Base-by-base conservation (phyloP, 2,888 invertebrate species). In the Andrena bucephala region DNA sequence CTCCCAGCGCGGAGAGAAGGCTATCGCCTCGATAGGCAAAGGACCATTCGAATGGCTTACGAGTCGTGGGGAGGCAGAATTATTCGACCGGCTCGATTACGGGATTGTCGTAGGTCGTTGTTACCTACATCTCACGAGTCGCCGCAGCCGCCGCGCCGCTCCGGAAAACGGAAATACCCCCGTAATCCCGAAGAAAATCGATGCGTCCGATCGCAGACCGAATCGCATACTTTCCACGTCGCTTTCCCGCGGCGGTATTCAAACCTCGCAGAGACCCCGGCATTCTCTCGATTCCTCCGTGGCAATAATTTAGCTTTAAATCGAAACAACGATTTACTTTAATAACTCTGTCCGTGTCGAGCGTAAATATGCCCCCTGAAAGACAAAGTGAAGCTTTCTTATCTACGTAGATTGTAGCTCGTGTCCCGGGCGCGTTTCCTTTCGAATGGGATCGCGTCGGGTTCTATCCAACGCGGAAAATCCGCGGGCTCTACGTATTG, bases 11-110 rank as follows among this genome's bases (percentile, higher is more conserved):
- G 87, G 50, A 71, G 85, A 88, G 85, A 88, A 87, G 90, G 88
- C 88, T 88, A 90, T 90, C 90, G 90, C 78, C 77, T 88, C 88
- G 89, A 89, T 91, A 90, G 89, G 89, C 89, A 89, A 91, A 89
- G 90, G 85, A 90, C 84, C 87, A 77, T 85, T 87, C 82, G 77
- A 84, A 77, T 73, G 84, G 88, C 87, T 89, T 88, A 87, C 87
- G 81, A 77, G 77, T 68, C 73, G 66, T 73, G 70, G 78, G 63
- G 81, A 54, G 62, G 72, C 75, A 81, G 85, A 87, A 88, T 88
- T 87, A 87, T 87, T 87, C 79, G 86, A 81, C 77, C 83, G 36
- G 77, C 81, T 78, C 88, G 87, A 88, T 87, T 87, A 87, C 83
- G 75, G 83, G 76, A 77, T 85, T 88, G 87, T 86, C 87, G 88